A percentile compares a stretch with the other conserved stretches of the same genome.
Evolutionary conservation across 2,797 vertebrate species (phyloP).

Genomic region (Acipenser transmontanus): DNA sequence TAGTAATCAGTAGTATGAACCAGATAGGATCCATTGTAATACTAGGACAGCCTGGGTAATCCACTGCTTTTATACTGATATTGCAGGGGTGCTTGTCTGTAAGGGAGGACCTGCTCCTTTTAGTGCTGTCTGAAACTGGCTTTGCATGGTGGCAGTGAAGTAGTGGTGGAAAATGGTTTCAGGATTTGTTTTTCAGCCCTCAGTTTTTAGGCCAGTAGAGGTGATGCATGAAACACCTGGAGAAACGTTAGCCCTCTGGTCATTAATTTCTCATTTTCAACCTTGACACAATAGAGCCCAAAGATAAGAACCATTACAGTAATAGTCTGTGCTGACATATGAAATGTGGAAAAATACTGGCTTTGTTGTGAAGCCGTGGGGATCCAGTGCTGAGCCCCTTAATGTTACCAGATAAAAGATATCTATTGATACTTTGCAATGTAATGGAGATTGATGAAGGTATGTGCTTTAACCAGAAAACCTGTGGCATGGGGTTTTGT

Average conservation of each 20-base stretch:
- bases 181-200: not conserved
- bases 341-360: conserved; percentile 9
- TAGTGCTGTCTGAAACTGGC: not conserved
- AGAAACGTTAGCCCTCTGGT: not conserved
- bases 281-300: conserved; percentile 14
- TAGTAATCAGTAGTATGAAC: not conserved
- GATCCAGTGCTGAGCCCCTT: not conserved
- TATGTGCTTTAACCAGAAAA: conserved; percentile 23
- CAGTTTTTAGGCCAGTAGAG: not conserved
- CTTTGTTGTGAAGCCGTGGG: not conserved
- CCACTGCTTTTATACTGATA: too few relatives aligned
- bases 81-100: too few relatives aligned
- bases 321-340: conserved; percentile 25
- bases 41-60: too few relatives aligned
- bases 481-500: conserved; percentile 15
- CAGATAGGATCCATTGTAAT: too few relatives aligned
- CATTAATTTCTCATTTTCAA: conserved; percentile 15
- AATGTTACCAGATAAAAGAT: conserved; percentile 2
- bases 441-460: conserved; percentile 38
- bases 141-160: not conserved
- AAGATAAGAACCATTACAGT: conserved; percentile 20
- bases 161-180: not conserved
- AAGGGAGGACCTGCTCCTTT: not conserved
- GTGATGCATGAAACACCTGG: not conserved
- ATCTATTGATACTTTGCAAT: not conserved